These are phyloP conservation scores for Lamellibrachia satsuma DNA, from an alignment of 2,888 invertebrate genomes.

Conservation along the genomic window DNA sequence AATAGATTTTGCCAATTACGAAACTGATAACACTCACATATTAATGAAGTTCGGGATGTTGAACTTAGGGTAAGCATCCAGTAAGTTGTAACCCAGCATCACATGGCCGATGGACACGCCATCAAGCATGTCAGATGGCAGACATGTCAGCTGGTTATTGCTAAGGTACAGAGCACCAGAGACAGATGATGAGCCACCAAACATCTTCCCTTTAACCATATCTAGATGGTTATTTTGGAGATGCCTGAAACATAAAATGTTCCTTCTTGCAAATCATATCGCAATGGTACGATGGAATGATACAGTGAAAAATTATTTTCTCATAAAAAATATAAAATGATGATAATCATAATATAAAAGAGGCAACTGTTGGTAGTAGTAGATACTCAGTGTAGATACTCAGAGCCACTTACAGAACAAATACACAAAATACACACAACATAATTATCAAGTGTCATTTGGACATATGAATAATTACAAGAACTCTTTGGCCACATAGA, in stretches of 20 bases:
- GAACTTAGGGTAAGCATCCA: constrained; percentile 42
- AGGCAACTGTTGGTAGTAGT: too few relatives aligned
- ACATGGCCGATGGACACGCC: constrained; percentile 40
- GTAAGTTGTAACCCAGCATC: constrained; percentile 40
- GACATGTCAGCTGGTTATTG: constrained; percentile 40
- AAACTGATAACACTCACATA: background rate
- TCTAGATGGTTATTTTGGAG: constrained; percentile 32
- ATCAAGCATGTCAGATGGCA: constrained; percentile 43
- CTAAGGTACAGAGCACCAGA: constrained; percentile 36
- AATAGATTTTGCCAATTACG: too few relatives aligned
- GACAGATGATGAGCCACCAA: constrained; percentile 30
- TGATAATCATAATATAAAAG: background rate
- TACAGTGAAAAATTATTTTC: background rate
- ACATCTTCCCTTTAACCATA: constrained; percentile 35
- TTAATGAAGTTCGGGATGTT: background rate
- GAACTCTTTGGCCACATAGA: too few relatives aligned
- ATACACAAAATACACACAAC: too few relatives aligned
- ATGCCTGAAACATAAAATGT: constrained; percentile 26
- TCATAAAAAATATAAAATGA: background rate
- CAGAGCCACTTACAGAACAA: too few relatives aligned
- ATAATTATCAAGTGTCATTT: too few relatives aligned
- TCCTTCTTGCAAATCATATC: background rate
- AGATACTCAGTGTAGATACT: too few relatives aligned
- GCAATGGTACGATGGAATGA: background rate
- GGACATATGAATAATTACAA: too few relatives aligned